Percentiles rank a stretch among this genome's conserved stretches.
These are phyloP conservation scores for Periplaneta americana DNA, from an alignment of 1,140 invertebrate genomes.

Conservation along the genomic window DNA sequence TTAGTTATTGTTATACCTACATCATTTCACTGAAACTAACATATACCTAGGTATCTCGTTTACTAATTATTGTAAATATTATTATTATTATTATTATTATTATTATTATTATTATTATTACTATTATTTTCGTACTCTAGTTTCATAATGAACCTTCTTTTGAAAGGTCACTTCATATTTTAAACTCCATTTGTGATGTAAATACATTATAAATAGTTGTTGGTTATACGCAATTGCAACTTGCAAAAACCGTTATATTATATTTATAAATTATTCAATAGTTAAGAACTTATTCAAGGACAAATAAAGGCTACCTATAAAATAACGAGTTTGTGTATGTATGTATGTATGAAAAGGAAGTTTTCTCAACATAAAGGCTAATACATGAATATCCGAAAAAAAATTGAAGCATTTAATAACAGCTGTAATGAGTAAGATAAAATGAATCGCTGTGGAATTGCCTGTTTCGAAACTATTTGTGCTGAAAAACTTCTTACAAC, in stretches of 20 bases:
- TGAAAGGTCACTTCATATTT: not conserved
- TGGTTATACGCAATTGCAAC: slow-evolving; percentile 7
- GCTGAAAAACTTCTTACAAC: too few relatives aligned
- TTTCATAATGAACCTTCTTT: not conserved
- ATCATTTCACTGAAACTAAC: not conserved
- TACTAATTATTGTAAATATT: not conserved
- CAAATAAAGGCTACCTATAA: not conserved
- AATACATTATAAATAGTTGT: slow-evolving; percentile 4
- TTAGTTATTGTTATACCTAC: not conserved
- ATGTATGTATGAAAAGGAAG: not conserved
- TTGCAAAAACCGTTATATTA: slow-evolving; percentile 1
- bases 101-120: not conserved
- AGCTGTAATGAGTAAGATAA: not conserved
- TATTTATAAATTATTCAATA: not conserved
- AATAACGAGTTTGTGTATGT: not conserved
- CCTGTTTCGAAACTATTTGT: too few relatives aligned
- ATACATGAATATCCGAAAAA: too few relatives aligned
- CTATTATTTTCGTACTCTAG: not conserved
- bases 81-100: too few relatives aligned
- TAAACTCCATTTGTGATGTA: not conserved
- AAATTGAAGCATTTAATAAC: not conserved
- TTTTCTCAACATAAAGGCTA: not conserved
- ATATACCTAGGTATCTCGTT: not conserved
- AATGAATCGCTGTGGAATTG: not conserved
- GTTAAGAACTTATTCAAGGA: not conserved